Evolutionary conservation across 2,888 invertebrate genomes (phyloP), one percentile per base, ranked within the genome.

Genomic region (Andrena minutula): DNA sequence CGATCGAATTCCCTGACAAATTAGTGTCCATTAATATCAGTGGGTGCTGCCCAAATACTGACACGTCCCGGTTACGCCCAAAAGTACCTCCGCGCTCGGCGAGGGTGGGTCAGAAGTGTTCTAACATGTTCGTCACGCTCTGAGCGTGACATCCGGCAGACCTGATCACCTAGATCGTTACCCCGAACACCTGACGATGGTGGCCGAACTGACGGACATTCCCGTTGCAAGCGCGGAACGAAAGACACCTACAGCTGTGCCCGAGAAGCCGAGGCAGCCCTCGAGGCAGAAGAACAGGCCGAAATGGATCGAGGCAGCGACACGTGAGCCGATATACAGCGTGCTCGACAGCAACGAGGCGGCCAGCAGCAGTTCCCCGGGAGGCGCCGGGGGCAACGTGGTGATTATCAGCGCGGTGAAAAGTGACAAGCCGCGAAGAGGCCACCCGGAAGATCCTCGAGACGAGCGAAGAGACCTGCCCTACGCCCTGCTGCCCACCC

Each of bases 191-290:
- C 58, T 69, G 64, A 78, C 71, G 63, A 92, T 92, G 92, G 92
- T 92, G 56, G 91, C 92, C 74, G 92, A 92, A 88, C 86, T 92
- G 58, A 68, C 90, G n/a, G 85, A 86, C 90, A 92, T 92, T 91
- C 88, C 88, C 75, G 80, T 85, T 60, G 77, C 84, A 84, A 83
- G 79, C 85, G 83, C 53, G 32, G 86, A 85, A 69, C 88, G 87
- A 69, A 85, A 79, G 64, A 66, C 82, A 88, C 47, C 81, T 8
- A 74, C 77, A 7, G 58, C 61, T 16, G 78, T 32, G n/a, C 41
- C 51, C 2, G 58, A 63, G 23, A 77, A 72, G 61, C 23, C 65
- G 8, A 23, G 77, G 16, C 63, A 72, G 28, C 51, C 70, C 2
- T 28, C 58, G 26, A 86, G 61, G 49, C 65, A 68, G 47, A 83